Evolutionary conservation across 2,797 vertebrate species (phyloP).

Genomic region (Tragelaphus oryx): DNA sequence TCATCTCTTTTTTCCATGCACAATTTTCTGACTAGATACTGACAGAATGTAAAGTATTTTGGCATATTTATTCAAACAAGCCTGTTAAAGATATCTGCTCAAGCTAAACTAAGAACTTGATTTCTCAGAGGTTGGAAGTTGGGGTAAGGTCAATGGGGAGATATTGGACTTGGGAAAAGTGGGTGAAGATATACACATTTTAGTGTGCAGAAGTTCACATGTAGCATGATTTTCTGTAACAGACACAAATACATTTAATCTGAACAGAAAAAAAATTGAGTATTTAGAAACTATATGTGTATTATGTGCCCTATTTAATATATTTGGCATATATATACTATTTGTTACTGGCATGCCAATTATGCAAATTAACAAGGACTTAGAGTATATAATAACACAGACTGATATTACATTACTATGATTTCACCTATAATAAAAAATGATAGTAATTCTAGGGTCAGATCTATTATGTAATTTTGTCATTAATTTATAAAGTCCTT

Average conservation of each 20-base stretch:
- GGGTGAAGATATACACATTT: not conserved
- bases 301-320: not conserved
- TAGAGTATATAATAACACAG: not conserved
- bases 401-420: not conserved
- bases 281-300: not conserved
- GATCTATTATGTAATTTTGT: not conserved
- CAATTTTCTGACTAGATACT: conserved; percentile 84
- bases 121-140: conserved; percentile 55
- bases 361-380: not conserved
- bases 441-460: not conserved
- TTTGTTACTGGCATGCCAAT: not conserved
- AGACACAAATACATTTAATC: not conserved
- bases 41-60: conserved; percentile 81
- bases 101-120: conserved; percentile 72
- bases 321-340: not conserved
- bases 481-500: not conserved
- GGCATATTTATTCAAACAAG: conserved; percentile 82
- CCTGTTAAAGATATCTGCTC: conserved; percentile 80
- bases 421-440: not conserved
- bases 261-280: not conserved
- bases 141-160: conserved; percentile 53
- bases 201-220: not conserved
- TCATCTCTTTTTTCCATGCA: conserved; percentile 81
- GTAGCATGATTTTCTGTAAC: not conserved
- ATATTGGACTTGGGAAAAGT: not conserved